Evolutionary conservation across 2,113 vertebrate genomes (phyloP), one percentile per base, ranked within the genome.

Genomic region (Rhabdomys dilectus): DNA sequence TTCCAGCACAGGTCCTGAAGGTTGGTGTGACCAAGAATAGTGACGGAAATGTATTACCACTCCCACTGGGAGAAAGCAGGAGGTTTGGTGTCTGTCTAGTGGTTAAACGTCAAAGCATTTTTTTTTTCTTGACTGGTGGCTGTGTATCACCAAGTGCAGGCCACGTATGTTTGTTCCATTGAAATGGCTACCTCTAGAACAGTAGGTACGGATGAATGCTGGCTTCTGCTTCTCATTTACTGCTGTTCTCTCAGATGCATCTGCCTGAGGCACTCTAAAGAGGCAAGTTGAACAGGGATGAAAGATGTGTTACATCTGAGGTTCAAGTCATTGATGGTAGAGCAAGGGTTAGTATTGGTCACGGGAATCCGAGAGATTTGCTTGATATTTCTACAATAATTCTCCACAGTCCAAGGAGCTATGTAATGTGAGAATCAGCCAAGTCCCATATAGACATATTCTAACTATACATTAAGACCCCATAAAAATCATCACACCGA

Each of bases 261-360:
- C 60, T 77, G 51, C 5, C 56, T 91, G 17, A 45, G 53, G 16
- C 72, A 53, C 45, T 77, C 82, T 66, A 93, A 93, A 95, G 85
- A 91, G 45, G 29, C 26, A 62, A 81, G 72, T 31, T 58, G 31
- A 86, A 19, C 51, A n/a, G 76, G 48, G 34, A 62, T n/a, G 75
- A 75, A 68, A 89, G 48, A 76, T 58, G n/a, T 5, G 24, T 2
- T 1, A 66, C 5, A 10, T n/a, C 22, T 94, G 34, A 16, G 73
- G 81, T 91, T 48, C 22, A 66, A 15, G 31, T 53, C 72, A 96
- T 92, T 86, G 81, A 72, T 94, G 64, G 29, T 88, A 10, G 48
- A 92, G 42, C 16, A 73, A 91, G 9, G 53, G 48, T 93, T 85
- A 77, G 39, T 82, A 8, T 60, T 91, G 81, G 10, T 7, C 19